Evolutionary conservation across 2,113 vertebrate species (phyloP).

Genomic region (Pygoscelis antarcticus): DNA sequence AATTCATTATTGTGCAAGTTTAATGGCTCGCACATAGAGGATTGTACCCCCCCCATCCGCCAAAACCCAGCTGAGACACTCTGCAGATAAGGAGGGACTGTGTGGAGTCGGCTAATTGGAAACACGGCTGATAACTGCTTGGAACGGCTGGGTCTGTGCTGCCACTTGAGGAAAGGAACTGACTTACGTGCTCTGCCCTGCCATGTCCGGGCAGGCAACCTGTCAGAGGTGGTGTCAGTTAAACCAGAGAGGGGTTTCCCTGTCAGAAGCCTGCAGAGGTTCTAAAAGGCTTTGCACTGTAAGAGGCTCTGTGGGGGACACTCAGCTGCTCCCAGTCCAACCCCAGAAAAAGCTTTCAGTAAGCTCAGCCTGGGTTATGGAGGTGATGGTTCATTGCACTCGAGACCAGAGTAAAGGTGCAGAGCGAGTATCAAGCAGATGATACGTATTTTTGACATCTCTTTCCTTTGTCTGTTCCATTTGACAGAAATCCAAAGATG

Average conservation of each 20-base stretch:
- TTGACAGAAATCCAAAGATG: conserved; percentile 91
- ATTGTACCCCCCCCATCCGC: neutral
- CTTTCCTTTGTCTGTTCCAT: conserved; percentile 42
- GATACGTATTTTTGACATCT: neutral
- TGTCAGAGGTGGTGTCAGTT: neutral
- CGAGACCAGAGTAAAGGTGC: neutral
- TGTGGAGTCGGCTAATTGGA: neutral
- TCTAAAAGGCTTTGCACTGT: neutral
- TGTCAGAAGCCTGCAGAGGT: neutral
- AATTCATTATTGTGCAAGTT: neutral
- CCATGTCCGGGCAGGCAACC: neutral
- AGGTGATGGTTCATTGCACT: neutral
- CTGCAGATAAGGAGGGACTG: neutral
- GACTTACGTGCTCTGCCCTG: neutral
- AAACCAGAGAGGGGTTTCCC: neutral
- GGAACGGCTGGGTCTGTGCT: neutral
- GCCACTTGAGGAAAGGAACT: neutral
- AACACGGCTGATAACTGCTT: neutral
- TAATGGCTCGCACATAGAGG: neutral
- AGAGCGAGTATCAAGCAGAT: neutral
- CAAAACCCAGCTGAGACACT: neutral
- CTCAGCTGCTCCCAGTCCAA: neutral
- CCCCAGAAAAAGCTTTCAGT: neutral
- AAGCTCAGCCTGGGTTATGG: neutral
- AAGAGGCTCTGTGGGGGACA: neutral